Evolutionary conservation across 2,888 invertebrate species (phyloP).

Genomic region (Argyra leucocephala): DNA sequence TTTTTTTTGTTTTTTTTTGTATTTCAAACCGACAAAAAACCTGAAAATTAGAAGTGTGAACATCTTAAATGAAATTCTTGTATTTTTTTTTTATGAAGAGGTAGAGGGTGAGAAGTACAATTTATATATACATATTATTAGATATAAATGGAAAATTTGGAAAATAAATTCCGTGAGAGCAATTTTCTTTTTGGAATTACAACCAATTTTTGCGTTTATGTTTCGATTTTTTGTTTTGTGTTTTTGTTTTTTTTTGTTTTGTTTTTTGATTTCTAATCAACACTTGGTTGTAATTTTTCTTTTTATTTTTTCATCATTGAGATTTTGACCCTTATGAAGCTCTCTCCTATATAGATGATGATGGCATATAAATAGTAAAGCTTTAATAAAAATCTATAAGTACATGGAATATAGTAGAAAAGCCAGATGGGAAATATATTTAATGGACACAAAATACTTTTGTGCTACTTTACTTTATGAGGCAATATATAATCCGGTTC

Average conservation of each 20-base stretch:
- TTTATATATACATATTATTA: no score
- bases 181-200: neutral
- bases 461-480: neutral
- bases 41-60: no score
- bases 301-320: neutral
- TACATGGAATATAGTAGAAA: neutral
- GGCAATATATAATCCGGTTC: neutral
- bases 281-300: neutral
- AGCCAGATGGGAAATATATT: slow-evolving; percentile 4
- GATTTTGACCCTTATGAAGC: neutral
- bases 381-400: neutral
- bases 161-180: neutral
- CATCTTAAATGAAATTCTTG: neutral
- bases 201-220: neutral
- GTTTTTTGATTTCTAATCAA: slow-evolving; percentile 4
- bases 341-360: neutral
- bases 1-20: neutral
- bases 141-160: no score
- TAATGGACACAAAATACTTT: neutral
- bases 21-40: no score
- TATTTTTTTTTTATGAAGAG: neutral
- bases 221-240: neutral
- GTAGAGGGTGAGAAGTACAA: neutral
- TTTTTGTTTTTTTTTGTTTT: neutral
- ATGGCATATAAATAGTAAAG: neutral